A percentile compares a stretch with the other conserved stretches of the same genome.
Evolutionary conservation across 2,888 invertebrate species (phyloP).

Genomic region (Nomada goodeniana): DNA sequence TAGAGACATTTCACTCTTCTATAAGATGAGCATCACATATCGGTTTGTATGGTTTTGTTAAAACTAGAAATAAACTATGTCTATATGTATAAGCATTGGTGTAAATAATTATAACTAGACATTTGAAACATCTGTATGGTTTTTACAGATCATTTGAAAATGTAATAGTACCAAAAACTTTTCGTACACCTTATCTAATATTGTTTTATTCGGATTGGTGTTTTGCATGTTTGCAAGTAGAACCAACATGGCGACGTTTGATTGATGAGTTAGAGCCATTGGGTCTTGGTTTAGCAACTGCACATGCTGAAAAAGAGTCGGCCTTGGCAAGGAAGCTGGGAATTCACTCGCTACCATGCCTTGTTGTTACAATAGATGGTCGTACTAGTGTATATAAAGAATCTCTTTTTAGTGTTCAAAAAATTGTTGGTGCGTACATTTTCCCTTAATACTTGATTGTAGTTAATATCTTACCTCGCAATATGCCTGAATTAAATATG

Average conservation of each 20-base stretch:
- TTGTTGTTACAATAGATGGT: conserved; percentile 93
- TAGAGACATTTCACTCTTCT: conserved; percentile 94
- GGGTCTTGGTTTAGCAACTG: conserved; percentile 92
- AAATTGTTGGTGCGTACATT: conserved; percentile 89
- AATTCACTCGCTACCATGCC: conserved; percentile 92
- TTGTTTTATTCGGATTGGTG: conserved; percentile 98
- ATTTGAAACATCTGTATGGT: neutral
- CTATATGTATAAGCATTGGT: neutral
- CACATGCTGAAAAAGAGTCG: conserved; percentile 94
- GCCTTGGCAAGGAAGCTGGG: conserved; percentile 91
- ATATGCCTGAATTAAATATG: neutral
- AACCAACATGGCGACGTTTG: conserved; percentile 93
- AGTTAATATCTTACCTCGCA: neutral
- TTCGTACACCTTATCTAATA: conserved; percentile 92
- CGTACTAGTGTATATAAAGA: conserved; percentile 94
- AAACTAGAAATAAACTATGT: neutral
- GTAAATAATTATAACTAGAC: neutral
- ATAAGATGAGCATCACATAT: conserved; percentile 93
- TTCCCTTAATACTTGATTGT: neutral
- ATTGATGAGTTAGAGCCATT: conserved; percentile 94
- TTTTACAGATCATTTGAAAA: conserved; percentile 92
- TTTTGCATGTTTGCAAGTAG: conserved; percentile 95
- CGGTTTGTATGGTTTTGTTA: conserved; percentile 86
- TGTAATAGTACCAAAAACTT: conserved; percentile 93
- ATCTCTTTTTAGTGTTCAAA: conserved; percentile 91